Base-by-base conservation (phyloP, 1,140 invertebrate genomes). In the Drosophila tropicalis region DNA sequence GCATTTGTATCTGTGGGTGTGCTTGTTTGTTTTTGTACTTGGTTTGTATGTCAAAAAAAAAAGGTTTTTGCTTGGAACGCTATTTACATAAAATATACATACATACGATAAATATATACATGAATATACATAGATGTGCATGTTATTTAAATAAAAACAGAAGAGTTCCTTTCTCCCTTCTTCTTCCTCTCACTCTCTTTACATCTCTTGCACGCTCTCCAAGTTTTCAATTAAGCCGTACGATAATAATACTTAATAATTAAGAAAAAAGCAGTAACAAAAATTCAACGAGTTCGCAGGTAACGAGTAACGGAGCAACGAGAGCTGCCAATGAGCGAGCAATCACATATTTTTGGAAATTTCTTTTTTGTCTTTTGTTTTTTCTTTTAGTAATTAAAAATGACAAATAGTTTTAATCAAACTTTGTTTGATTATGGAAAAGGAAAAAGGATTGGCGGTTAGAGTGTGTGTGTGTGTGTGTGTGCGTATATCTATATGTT, bases 11-110 rank as follows among this genome's bases (percentile, higher is more conserved):
- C 15, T 22, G 29, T 36, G 32, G 25, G 25, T 22, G 29, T 36
- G 32, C 34, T 1, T 56, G 41, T 72, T 10, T 51, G 29, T 61
- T 17, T 29, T 5, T 62, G 3, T 62, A 17, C 17, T 68, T 56
- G 74, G 63, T 83, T 63, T 76, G 44, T 51, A 10, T 51, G 44
- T 51, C 44, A 51, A 22, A 51, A 29, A 29, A 29, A 29, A 6
- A 29, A 29, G 5, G 5, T 5, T 29, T 6, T 51, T 12, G 44
- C 17, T 22, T 51, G 19, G 17, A 10, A 22, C 22, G 7, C 44
- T 51, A 51, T 51, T 17, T 19, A 19, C 44, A 47, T 7, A 44
- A 15, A n/a, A 47, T 19, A 47, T 17, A 47, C 17, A 7, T 47
- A 47, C 44, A 51, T 51, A 51, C 44, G 29, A 29, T 29, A 51